Evolutionary conservation across 2,888 invertebrate genomes (phyloP).

Genomic region (Epinotia demarniana): DNA sequence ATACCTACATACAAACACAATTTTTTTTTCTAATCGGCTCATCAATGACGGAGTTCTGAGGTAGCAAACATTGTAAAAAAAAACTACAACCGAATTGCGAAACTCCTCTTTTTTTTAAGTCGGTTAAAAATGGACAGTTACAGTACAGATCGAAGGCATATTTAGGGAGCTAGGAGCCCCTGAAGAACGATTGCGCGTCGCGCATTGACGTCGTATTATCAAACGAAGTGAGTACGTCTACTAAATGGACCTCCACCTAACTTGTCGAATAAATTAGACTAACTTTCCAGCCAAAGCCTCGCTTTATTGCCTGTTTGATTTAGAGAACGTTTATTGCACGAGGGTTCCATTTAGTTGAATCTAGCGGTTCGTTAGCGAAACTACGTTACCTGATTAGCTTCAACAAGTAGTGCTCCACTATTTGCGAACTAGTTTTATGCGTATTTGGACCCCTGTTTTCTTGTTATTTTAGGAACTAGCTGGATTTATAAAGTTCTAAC

Average conservation of each 20-base stretch:
- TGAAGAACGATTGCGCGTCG: no score
- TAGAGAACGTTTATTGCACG: constrained; percentile 27
- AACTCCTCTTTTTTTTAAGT: no score
- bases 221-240: no score
- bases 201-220: background rate
- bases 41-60: no score
- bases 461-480: background rate
- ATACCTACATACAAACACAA: no score
- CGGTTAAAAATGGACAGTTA: no score
- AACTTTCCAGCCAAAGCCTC: constrained; percentile 25
- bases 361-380: constrained; percentile 25
- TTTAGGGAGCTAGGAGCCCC: no score
- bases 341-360: constrained; percentile 23
- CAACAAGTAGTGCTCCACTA: constrained; percentile 16
- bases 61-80: no score
- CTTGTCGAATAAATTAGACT: constrained; percentile 39
- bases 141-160: no score
- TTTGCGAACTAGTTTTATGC: background rate
- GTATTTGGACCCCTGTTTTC: background rate
- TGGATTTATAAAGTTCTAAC: background rate
- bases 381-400: constrained; percentile 22
- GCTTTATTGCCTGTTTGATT: constrained; percentile 29
- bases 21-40: no score
- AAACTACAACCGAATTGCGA: no score
- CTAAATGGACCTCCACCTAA: constrained; percentile 12